Evolutionary conservation across 1,140 invertebrate species (phyloP).

Genomic region (Oppia nitens): DNA sequence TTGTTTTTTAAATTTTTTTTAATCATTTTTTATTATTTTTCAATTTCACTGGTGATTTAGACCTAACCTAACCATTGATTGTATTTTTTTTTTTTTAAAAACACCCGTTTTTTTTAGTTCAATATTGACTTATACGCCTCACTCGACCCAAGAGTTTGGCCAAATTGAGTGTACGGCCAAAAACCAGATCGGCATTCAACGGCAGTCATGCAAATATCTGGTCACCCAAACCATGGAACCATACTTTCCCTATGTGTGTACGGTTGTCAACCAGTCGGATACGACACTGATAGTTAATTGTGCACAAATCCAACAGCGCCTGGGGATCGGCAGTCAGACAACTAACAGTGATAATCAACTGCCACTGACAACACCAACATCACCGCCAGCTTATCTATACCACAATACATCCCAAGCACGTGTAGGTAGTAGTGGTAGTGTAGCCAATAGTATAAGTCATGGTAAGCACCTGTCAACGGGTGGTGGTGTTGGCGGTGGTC

Average conservation of each 20-base stretch:
- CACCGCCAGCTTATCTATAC: background rate
- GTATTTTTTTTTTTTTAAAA: background rate
- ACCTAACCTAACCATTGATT: background rate
- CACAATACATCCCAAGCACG: background rate
- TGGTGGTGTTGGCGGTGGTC: background rate
- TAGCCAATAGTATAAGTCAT: background rate
- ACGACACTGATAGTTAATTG: conserved; percentile 8
- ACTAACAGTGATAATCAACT: background rate
- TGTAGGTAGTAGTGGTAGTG: background rate
- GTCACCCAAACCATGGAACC: conserved; percentile 17
- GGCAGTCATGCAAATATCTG: conserved; percentile 23
- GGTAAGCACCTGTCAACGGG: background rate
- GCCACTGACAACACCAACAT: background rate
- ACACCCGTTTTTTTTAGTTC: conserved; percentile 6
- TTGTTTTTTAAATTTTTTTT: conserved; percentile 77
- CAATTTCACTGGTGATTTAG: background rate
- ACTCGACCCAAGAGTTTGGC: conserved; percentile 7
- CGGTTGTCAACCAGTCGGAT: conserved; percentile 16
- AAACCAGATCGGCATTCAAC: conserved; percentile 24
- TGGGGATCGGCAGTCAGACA: background rate
- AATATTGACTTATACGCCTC: conserved; percentile 1
- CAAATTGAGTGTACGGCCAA: conserved; percentile 24
- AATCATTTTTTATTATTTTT: too few species aligned
- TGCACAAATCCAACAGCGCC: background rate
- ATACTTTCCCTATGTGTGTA: conserved; percentile 11